Evolutionary conservation across 1,140 invertebrate species (phyloP).

Genomic region (Lutraria rhynchaena): DNA sequence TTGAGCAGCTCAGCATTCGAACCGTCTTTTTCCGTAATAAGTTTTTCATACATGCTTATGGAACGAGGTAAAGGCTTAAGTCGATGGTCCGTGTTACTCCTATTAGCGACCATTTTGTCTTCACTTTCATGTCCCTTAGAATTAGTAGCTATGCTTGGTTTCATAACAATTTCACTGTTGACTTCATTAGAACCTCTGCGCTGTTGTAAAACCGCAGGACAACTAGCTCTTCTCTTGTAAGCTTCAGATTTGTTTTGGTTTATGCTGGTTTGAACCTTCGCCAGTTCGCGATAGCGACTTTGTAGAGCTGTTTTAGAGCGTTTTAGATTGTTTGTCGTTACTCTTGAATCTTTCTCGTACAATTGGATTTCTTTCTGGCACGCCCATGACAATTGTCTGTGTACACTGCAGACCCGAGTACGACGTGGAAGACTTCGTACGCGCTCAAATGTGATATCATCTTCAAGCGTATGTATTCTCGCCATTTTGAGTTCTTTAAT

Average conservation of each 20-base stretch:
- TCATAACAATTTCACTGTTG: too few relatives aligned
- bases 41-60: slow-evolving; percentile 18
- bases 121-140: too few relatives aligned
- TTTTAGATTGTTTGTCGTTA: slow-evolving; percentile 52
- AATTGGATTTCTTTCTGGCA: slow-evolving; percentile 62
- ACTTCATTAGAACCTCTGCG: too few relatives aligned
- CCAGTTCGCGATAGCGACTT: slow-evolving; percentile 41
- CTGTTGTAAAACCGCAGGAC: slow-evolving; percentile 32
- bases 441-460: slow-evolving; percentile 66
- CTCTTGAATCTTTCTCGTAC: slow-evolving; percentile 56
- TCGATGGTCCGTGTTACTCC: too few relatives aligned
- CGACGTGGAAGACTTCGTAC: slow-evolving; percentile 60
- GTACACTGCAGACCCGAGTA: slow-evolving; percentile 62
- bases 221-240: slow-evolving; percentile 7
- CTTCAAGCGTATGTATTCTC: slow-evolving; percentile 61
- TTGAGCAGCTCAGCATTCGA: too few relatives aligned
- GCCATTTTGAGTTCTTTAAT: slow-evolving; percentile 43
- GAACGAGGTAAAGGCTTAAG: slow-evolving; percentile 1
- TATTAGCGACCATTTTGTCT: too few relatives aligned
- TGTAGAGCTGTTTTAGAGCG: slow-evolving; percentile 56
- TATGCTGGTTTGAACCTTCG: slow-evolving; percentile 34
- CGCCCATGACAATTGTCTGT: slow-evolving; percentile 65
- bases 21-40: too few relatives aligned
- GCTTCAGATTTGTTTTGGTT: background rate
- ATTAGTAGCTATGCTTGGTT: too few relatives aligned